Evolutionary conservation across 2,888 invertebrate genomes (phyloP), one percentile per base, ranked within the genome.

Genomic region (Cantharis rufa): DNA sequence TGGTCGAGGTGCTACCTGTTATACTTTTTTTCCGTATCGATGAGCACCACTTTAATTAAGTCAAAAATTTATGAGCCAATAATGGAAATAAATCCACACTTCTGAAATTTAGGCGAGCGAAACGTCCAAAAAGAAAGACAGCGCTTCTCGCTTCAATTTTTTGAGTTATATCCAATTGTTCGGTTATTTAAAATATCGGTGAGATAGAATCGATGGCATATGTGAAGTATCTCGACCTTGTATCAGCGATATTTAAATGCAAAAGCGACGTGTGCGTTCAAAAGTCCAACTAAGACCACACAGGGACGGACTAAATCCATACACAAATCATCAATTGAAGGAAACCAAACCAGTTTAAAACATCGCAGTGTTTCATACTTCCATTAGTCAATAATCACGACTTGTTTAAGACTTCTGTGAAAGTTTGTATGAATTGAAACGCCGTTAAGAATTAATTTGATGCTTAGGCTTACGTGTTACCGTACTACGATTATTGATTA

Each of bases 301-400:
- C 84, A 84, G 82, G 81, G 80, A 32, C 75, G 79, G 78, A 80
- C 80, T 82, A 80, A 79, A 77, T 81, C 78, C 80, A 77, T 79
- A 81, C 83, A 84, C 84, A 82, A 84, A 84, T 84, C 84, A 84
- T 83, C 82, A 69, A 74, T 71, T 82, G 82, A 82, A 80, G 82
- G 83, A 82, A 84, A 81, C 80, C 77, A 82, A 84, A 84, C 83
- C 83, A 78, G 81, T 81, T 81, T 76, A 74, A 69, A 72, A 64
- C 68, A 69, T 64, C 48, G 74, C 21, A 69, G 77, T 74, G 62
- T 48, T 48, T 66, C 24, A 69, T 63, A 70, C 69, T 72, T 61
- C 21, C 75, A 71, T 76, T 76, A 76, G 72, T 71, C 74, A 71
- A 72, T 71, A 73, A 71, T 70, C 69, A 69, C 62, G 73, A 27